Evolutionary conservation across 2,797 vertebrate species (phyloP).

Genomic region (Danio kyathit): DNA sequence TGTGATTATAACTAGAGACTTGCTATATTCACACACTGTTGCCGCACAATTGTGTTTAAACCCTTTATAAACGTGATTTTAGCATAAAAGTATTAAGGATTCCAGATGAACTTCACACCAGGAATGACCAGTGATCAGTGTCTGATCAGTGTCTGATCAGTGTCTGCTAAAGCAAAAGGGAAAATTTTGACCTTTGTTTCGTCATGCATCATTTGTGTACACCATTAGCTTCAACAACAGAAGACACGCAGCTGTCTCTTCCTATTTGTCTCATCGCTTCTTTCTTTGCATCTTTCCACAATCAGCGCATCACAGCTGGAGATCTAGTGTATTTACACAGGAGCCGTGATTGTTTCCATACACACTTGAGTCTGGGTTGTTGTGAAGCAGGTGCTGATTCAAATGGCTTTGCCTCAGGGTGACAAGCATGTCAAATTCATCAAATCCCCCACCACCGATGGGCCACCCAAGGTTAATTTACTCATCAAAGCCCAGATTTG

Average conservation of each 20-base stretch:
- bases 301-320: slow-evolving; percentile 41
- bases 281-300: slow-evolving; percentile 19
- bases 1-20: no score
- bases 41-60: no score
- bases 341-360: slow-evolving; percentile 34
- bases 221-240: slow-evolving; percentile 40
- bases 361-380: slow-evolving; percentile 6
- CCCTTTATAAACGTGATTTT: no score
- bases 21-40: no score
- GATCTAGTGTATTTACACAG: slow-evolving; percentile 35
- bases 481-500: slow-evolving; percentile 34
- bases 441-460: slow-evolving; percentile 13
- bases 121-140: not conserved
- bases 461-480: slow-evolving; percentile 45
- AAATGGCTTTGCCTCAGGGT: slow-evolving; percentile 39
- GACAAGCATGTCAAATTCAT: slow-evolving; percentile 23
- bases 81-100: not conserved
- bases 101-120: not conserved
- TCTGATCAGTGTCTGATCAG: no score
- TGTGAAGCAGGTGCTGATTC: slow-evolving; percentile 51
- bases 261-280: not conserved
- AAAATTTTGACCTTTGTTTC: not conserved
- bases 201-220: slow-evolving; percentile 29
- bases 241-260: slow-evolving; percentile 35
- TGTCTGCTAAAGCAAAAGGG: not conserved